Conservation (phyloP, 2,113 vertebrate genomes). For the Heterotis niloticus region DNA sequence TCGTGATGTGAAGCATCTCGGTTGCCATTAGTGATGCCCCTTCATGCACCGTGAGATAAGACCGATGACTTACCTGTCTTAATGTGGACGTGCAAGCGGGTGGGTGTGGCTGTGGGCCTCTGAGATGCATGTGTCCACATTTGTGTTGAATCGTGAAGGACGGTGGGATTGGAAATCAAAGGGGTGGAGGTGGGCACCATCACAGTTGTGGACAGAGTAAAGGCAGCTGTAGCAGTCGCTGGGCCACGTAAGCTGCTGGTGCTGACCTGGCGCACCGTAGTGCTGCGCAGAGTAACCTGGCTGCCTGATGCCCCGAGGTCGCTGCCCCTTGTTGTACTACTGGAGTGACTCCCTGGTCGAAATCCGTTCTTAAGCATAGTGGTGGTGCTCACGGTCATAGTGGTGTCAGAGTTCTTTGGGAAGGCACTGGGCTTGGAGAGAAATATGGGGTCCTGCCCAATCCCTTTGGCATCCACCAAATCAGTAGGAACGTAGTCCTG, state of each 20-base stretch:
- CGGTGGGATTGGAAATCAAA: not conserved
- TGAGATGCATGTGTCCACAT: slow-evolving; percentile 15
- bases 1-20: too few species aligned
- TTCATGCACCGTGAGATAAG: not conserved
- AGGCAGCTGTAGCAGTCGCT: not conserved
- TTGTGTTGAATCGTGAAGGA: slow-evolving; percentile 8
- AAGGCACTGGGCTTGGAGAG: slow-evolving; percentile 86
- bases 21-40: too few species aligned
- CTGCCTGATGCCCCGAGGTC: not conserved
- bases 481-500: slow-evolving; percentile 88
- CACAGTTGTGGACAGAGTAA: not conserved
- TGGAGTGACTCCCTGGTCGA: not conserved
- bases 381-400: slow-evolving; percentile 25
- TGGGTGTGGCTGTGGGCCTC: not conserved
- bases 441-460: slow-evolving; percentile 90
- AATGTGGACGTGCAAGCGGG: not conserved
- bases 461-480: slow-evolving; percentile 84
- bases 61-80: slow-evolving; percentile 1
- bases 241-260: not conserved
- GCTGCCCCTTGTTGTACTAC: not conserved
- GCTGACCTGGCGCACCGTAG: not conserved
- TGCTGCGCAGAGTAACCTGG: not conserved
- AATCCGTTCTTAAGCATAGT: too few species aligned
- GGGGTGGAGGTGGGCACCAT: not conserved
- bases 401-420: slow-evolving; percentile 76